Conservation (phyloP, 2,888 invertebrate species). For the Nymphalis c-album region DNA sequence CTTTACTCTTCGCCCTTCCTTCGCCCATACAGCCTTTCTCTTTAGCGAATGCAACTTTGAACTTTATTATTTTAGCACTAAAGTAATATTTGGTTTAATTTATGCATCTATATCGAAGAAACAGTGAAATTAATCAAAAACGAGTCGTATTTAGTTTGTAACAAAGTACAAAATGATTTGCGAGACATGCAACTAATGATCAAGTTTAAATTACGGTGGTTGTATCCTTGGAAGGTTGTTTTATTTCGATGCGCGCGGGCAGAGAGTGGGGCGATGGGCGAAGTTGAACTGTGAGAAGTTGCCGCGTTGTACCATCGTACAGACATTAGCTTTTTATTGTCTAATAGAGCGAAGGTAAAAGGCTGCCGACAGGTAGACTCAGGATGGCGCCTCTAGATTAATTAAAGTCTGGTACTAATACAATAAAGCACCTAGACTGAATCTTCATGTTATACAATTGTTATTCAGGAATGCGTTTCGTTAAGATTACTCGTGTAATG, state of each 20-base stretch:
- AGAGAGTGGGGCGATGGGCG: constrained; percentile 47
- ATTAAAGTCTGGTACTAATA: constrained; percentile 67
- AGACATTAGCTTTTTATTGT: constrained; percentile 75
- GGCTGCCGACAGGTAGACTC: constrained; percentile 74
- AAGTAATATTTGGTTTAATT: constrained; percentile 37
- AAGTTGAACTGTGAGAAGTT: constrained; percentile 74
- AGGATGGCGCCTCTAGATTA: constrained; percentile 74
- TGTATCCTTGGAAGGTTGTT: constrained; percentile 81
- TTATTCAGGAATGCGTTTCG: constrained; percentile 1
- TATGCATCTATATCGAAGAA: constrained; percentile 6
- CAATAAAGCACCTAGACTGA: constrained; percentile 10
- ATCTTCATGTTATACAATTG: constrained; percentile 3
- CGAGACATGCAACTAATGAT: constrained; percentile 47
- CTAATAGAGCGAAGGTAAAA: constrained; percentile 76
- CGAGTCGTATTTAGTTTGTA: constrained; percentile 41
- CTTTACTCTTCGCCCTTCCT: constrained; percentile 60
- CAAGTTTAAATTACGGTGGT: constrained; percentile 71
- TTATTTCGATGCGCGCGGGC: constrained; percentile 61
- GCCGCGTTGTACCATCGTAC: constrained; percentile 64
- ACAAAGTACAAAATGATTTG: constrained; percentile 53
- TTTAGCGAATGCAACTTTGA: constrained; percentile 41
- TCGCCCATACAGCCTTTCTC: constrained; percentile 58
- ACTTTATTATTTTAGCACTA: constrained; percentile 43
- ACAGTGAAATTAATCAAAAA: constrained; percentile 39
- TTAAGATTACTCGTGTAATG: background rate